Evolutionary conservation across 1,140 invertebrate species (phyloP).

Genomic region (Helicoverpa armigera): DNA sequence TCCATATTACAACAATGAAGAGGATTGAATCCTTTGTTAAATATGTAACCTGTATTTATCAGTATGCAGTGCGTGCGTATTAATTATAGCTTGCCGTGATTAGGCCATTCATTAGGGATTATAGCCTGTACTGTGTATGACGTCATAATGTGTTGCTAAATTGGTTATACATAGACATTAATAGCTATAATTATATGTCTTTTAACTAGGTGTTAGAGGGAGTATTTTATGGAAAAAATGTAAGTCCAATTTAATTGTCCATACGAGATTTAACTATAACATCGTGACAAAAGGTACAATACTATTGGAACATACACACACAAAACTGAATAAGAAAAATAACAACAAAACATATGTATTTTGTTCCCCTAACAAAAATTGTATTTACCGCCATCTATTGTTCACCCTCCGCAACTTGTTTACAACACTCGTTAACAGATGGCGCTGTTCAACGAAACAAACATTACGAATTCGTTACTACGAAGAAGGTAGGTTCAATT

Average conservation of each 20-base stretch:
- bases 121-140: conserved; percentile 11
- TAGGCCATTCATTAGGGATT: conserved; percentile 30
- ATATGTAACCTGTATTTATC: background rate
- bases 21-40: background rate
- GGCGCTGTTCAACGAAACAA: conserved; percentile 40
- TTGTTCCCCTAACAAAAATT: background rate
- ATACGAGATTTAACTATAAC: too few species aligned
- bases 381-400: conserved; percentile 13
- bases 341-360: background rate
- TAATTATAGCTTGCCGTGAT: conserved; percentile 13
- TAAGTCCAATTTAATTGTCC: too few species aligned
- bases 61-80: background rate
- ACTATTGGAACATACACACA: background rate
- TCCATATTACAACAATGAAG: background rate
- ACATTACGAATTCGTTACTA: conserved; percentile 49
- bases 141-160: background rate
- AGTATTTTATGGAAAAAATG: too few species aligned
- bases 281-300: too few species aligned
- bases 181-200: too few species aligned
- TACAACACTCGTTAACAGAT: conserved; percentile 26
- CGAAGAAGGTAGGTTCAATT: conserved; percentile 31
- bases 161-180: too few species aligned
- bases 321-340: background rate
- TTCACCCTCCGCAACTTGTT: conserved; percentile 3
- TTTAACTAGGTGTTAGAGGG: too few species aligned